Conservation (phyloP, 2,888 invertebrate species). For the Phytoseiulus persimilis region DNA sequence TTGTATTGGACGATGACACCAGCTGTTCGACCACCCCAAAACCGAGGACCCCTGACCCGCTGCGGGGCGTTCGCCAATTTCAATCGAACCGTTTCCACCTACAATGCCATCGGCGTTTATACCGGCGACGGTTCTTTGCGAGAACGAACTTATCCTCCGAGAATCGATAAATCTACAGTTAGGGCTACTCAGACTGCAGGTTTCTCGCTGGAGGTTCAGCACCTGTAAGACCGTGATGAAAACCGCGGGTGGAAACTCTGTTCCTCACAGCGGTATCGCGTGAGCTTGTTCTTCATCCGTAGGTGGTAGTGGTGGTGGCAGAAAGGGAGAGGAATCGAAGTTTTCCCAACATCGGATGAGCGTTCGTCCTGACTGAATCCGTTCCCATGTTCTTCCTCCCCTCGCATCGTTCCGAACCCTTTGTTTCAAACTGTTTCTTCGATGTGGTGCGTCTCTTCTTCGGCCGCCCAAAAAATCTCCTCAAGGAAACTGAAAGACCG, state of each 20-base stretch:
- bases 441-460: neutral
- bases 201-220: neutral
- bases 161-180: no score
- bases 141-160: no score
- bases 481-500: neutral
- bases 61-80: neutral
- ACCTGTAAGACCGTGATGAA: neutral
- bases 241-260: neutral
- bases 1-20: neutral
- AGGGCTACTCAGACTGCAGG: no score
- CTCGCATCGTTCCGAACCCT: neutral
- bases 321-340: neutral
- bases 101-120: no score
- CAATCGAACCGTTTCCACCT: no score
- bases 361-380: neutral
- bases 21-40: neutral
- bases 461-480: neutral
- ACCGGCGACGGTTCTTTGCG: no score
- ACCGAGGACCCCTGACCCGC: neutral
- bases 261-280: neutral
- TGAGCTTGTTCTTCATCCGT: neutral
- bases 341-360: neutral
- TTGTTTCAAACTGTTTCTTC: neutral
- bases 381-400: neutral
- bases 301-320: neutral